Percentiles rank a stretch among this genome's conserved stretches.
Evolutionary conservation across 2,113 vertebrate species (phyloP).

Genomic region (Urocitellus parryii): DNA sequence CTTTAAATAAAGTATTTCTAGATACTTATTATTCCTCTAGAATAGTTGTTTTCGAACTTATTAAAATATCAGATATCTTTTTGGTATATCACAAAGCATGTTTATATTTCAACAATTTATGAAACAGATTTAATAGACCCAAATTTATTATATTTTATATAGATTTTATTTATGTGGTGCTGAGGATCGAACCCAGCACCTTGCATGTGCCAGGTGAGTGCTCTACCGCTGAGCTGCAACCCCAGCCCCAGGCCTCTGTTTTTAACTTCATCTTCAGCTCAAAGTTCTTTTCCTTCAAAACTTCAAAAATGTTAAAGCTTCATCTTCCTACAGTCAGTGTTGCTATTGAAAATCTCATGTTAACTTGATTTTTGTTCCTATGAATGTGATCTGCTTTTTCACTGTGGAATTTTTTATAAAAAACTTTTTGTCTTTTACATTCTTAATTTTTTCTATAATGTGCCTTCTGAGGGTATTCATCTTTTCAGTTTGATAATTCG

Average conservation of each 20-base stretch:
- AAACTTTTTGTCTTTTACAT: background rate
- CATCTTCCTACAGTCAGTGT: background rate
- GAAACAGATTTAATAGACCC: background rate
- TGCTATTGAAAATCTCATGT: background rate
- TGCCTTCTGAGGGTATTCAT: background rate
- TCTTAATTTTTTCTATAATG: background rate
- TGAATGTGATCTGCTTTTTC: background rate
- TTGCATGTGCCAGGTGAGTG: too few relatives aligned
- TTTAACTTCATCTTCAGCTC: background rate
- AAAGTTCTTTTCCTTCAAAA: background rate
- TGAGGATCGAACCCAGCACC: too few relatives aligned
- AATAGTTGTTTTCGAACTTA: background rate
- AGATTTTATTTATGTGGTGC: too few relatives aligned
- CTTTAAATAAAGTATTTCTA: conserved; percentile 27
- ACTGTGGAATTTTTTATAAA: background rate
- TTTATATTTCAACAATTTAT: background rate
- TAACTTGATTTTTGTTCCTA: background rate
- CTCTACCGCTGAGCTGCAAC: too few relatives aligned
- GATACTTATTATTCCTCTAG: background rate
- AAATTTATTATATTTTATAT: background rate
- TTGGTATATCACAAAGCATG: background rate
- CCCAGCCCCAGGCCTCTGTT: too few relatives aligned
- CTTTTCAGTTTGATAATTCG: background rate
- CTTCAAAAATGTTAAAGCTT: background rate
- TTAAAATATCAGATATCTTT: background rate